phyloP scores from a whole-genome alignment of 1,140 invertebrate genomes.

The Bombus confusus region DNA sequence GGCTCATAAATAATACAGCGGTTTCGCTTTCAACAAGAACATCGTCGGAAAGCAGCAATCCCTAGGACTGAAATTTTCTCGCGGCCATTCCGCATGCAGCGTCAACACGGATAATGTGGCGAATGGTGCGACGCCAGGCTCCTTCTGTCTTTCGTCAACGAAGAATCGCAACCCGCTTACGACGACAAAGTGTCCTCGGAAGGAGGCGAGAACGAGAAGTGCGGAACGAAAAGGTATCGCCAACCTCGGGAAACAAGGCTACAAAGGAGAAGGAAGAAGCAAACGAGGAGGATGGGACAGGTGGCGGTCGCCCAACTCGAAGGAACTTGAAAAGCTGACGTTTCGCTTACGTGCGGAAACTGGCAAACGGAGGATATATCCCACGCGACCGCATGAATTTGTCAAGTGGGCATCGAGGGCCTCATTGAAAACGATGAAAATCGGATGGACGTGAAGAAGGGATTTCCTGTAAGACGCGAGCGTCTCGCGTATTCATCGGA shows the following conservation, averaged over 20 bases:
- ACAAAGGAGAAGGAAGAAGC: not conserved
- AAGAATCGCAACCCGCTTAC: conserved; percentile 17
- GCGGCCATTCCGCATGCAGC: conserved; percentile 4
- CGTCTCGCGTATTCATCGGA: not conserved
- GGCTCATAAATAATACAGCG: conserved; percentile 18
- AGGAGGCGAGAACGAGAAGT: not conserved
- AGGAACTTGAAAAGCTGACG: conserved; percentile 76
- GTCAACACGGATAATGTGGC: conserved; percentile 25
- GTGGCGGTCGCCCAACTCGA: conserved; percentile 54
- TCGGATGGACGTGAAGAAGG: conserved; percentile 47
- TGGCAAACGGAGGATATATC: conserved; percentile 65
- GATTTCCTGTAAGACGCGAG: not conserved
- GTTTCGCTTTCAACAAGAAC: conserved; percentile 2
- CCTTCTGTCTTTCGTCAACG: not conserved
- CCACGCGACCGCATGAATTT: conserved; percentile 70
- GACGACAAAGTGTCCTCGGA: not conserved
- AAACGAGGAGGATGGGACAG: not conserved
- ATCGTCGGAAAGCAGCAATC: not conserved
- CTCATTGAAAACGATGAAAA: conserved; percentile 68
- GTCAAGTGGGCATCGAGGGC: conserved; percentile 70
- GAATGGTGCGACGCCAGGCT: not conserved
- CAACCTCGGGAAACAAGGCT: not conserved
- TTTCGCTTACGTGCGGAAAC: conserved; percentile 79
- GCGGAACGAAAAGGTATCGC: not conserved
- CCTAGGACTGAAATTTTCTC: not conserved